A percentile compares a stretch with the other conserved stretches of the same genome.
Evolutionary conservation across 2,113 vertebrate species (phyloP).

Genomic region (Steatornis caripensis): DNA sequence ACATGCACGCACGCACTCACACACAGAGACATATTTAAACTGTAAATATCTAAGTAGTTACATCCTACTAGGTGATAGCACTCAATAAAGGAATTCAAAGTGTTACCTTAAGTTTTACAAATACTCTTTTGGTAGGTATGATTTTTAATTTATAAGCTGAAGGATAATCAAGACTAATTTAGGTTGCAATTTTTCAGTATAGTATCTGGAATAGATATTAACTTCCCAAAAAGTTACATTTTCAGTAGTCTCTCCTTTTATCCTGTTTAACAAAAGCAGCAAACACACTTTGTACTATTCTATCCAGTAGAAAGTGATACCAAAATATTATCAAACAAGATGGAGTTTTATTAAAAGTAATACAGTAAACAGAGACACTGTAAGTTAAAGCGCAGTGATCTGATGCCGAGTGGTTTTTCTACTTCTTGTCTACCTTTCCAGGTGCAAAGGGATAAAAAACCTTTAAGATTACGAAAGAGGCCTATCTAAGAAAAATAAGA

Average conservation of each 20-base stretch:
- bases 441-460: fast-evolving
- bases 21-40: neutral
- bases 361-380: neutral
- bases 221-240: neutral
- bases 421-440: neutral
- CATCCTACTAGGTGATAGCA: neutral
- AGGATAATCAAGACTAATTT: neutral
- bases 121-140: neutral
- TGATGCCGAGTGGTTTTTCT: neutral
- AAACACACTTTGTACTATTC: neutral
- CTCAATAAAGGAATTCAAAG: neutral
- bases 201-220: neutral
- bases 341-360: neutral
- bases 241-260: neutral
- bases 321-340: neutral
- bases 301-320: neutral
- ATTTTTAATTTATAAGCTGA: neutral
- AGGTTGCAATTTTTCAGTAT: constrained; percentile 18
- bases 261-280: neutral
- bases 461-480: neutral
- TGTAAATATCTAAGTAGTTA: neutral
- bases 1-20: neutral
- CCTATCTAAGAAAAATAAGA: neutral
- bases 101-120: neutral
- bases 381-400: neutral